These are phyloP conservation scores for Phrynosoma blainvillii DNA, from an alignment of 2,113 vertebrate species.

Conservation along the genomic window DNA sequence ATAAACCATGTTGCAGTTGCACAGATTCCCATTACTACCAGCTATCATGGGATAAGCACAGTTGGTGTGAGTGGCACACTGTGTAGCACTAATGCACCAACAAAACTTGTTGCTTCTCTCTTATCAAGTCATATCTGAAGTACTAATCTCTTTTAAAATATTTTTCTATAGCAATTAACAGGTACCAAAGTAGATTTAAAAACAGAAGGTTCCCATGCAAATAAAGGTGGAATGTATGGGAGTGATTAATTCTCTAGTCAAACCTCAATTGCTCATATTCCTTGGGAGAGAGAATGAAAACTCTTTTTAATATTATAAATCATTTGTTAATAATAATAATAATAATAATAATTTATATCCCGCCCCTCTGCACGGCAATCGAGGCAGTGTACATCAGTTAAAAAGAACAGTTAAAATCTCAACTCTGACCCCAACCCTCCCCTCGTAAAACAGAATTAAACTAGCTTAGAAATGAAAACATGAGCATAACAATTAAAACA, in stretches of 20 bases:
- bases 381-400: no score
- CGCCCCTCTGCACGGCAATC: no score
- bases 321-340: no score
- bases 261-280: neutral
- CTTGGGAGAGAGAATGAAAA: neutral
- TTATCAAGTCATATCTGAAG: conserved; percentile 40
- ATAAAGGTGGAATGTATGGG: neutral
- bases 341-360: no score
- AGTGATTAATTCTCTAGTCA: neutral
- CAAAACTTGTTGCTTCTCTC: neutral
- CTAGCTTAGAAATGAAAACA: no score
- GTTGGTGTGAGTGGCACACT: neutral
- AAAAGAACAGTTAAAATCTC: no score
- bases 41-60: neutral
- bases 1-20: no score
- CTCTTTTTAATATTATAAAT: conserved; percentile 16
- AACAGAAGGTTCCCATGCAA: conserved; percentile 33
- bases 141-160: neutral
- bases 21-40: neutral
- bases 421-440: no score
- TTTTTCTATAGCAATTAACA: neutral
- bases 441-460: no score
- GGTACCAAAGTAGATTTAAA: conserved; percentile 7
- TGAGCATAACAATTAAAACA: no score
- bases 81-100: neutral